Conservation (phyloP, 2,888 invertebrate species). For the Gastrophysa polygoni region DNA sequence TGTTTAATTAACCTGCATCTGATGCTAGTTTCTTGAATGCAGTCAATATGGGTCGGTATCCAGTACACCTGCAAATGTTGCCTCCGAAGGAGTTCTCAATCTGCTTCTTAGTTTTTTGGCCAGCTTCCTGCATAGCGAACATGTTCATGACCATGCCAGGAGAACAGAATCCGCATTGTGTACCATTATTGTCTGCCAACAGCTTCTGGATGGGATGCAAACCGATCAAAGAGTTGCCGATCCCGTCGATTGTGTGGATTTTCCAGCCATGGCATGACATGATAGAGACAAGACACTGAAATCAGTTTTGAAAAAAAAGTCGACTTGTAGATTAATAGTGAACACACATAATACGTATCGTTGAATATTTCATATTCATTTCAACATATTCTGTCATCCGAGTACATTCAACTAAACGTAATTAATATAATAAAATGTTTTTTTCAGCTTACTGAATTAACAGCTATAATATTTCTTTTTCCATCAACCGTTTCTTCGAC, state of each 20-base stretch:
- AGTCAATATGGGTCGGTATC: conserved; percentile 67
- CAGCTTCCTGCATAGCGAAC: conserved; percentile 61
- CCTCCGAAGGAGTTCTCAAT: conserved; percentile 74
- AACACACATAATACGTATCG: too few relatives aligned
- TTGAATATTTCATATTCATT: too few relatives aligned
- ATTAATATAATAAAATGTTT: too few relatives aligned
- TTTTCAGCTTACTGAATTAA: conserved; percentile 66
- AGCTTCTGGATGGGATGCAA: conserved; percentile 68
- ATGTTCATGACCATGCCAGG: conserved; percentile 81
- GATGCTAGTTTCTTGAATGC: conserved; percentile 68
- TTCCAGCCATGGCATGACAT: conserved; percentile 67
- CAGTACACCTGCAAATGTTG: conserved; percentile 77
- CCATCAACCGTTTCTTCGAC: conserved; percentile 59
- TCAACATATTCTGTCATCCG: too few relatives aligned
- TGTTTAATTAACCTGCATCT: conserved; percentile 55
- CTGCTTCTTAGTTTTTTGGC: conserved; percentile 63
- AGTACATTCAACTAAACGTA: too few relatives aligned
- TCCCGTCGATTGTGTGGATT: conserved; percentile 71
- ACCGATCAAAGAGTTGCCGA: conserved; percentile 66
- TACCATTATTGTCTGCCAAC: conserved; percentile 66
- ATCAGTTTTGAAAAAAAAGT: conserved; percentile 9
- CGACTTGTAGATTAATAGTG: too few relatives aligned
- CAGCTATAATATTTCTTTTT: conserved; percentile 62
- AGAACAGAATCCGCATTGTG: conserved; percentile 75
- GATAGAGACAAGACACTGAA: conserved; percentile 62